Evolutionary conservation across 2,888 invertebrate species (phyloP).

Genomic region (Metallyticus violacea): DNA sequence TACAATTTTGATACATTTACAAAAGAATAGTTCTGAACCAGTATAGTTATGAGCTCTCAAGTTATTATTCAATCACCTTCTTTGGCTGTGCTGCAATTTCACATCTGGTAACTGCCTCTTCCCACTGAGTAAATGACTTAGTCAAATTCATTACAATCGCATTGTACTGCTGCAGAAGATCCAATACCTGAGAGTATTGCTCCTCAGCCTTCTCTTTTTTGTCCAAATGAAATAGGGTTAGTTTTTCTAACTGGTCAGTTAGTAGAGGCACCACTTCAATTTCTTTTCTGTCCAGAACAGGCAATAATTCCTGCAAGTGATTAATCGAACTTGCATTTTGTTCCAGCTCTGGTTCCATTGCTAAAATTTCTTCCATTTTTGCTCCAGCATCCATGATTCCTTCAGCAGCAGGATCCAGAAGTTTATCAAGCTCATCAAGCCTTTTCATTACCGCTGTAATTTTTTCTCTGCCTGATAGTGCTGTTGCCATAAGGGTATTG

Average conservation of each 20-base stretch:
- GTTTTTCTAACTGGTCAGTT: conserved; percentile 46
- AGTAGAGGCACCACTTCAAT: conserved; percentile 48
- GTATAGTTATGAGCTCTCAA: neutral
- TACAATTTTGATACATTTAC: no score
- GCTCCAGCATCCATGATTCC: conserved; percentile 48
- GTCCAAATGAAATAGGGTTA: conserved; percentile 46
- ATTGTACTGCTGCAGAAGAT: conserved; percentile 50
- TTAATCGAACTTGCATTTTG: conserved; percentile 44
- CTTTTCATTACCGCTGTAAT: conserved; percentile 48
- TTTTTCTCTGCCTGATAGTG: conserved; percentile 52
- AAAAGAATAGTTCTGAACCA: no score
- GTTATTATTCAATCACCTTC: conserved; percentile 40
- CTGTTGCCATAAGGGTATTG: conserved; percentile 52
- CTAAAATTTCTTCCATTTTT: conserved; percentile 49
- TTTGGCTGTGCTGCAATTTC: conserved; percentile 47
- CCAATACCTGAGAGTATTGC: conserved; percentile 45
- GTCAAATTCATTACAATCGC: conserved; percentile 50
- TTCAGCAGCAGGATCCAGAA: conserved; percentile 48
- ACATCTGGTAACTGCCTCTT: conserved; percentile 46
- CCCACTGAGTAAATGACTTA: conserved; percentile 49
- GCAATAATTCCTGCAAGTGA: conserved; percentile 46
- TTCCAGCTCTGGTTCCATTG: conserved; percentile 49
- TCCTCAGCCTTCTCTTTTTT: conserved; percentile 46
- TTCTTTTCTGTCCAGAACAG: conserved; percentile 47
- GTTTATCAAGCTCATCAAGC: conserved; percentile 49